phyloP scores from a whole-genome alignment of 2,113 vertebrate genomes.

The Gobio gobio region DNA sequence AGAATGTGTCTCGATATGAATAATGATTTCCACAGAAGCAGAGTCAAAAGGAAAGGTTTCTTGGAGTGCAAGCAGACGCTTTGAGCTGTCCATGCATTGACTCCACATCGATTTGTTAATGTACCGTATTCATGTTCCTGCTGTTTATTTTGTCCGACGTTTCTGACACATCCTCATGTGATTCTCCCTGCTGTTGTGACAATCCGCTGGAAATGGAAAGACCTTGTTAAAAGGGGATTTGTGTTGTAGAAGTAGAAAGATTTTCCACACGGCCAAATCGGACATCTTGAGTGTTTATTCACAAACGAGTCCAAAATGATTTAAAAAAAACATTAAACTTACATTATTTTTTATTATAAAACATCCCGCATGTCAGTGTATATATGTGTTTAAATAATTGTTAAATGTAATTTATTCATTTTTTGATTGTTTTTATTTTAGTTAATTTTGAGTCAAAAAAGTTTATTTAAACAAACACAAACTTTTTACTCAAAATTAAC shows the following conservation, averaged over 20 bases:
- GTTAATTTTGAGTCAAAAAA: too few species aligned
- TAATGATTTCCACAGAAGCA: constrained; percentile 6
- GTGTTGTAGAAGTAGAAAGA: not conserved
- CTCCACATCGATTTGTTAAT: constrained; percentile 16
- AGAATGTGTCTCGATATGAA: constrained; percentile 11
- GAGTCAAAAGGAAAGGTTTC: constrained; percentile 30
- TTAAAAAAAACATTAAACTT: not conserved
- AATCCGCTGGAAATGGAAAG: not conserved
- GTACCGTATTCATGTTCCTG: constrained; percentile 11
- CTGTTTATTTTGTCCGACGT: not conserved
- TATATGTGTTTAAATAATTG: too few species aligned
- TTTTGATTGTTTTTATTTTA: too few species aligned
- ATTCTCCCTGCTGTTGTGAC: not conserved
- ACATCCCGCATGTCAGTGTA: too few species aligned
- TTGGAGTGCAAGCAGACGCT: not conserved
- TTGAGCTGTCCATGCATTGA: not conserved
- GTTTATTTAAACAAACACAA: too few species aligned
- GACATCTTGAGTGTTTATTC: not conserved
- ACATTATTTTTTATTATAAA: not conserved
- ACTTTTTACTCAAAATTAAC: too few species aligned
- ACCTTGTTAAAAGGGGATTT: not conserved
- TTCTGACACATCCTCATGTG: not conserved
- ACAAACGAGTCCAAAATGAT: not conserved
- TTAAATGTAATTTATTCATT: too few species aligned
- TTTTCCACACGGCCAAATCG: not conserved